These are phyloP conservation scores for Diaphora mendica DNA, from an alignment of 2,888 invertebrate species.

Conservation along the genomic window DNA sequence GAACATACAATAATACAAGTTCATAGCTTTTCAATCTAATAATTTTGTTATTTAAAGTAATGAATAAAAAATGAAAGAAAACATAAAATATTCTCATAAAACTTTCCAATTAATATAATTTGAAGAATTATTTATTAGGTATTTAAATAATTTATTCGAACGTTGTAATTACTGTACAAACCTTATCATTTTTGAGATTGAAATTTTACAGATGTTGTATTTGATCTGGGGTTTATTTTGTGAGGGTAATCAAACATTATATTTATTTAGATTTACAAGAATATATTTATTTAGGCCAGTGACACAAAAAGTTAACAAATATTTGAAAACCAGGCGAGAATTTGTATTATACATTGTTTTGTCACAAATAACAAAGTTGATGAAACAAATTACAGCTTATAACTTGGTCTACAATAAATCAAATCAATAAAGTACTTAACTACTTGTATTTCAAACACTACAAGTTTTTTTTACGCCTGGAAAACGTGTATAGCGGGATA, in stretches of 20 bases:
- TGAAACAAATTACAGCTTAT: neutral
- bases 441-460: neutral
- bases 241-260: conserved; percentile 22
- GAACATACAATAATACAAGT: neutral
- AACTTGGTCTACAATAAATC: neutral
- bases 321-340: neutral
- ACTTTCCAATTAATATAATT: neutral
- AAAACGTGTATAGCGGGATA: too few relatives aligned
- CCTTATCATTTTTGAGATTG: conserved; percentile 23
- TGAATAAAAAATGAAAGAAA: neutral
- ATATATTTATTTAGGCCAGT: conserved; percentile 16
- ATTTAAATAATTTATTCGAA: conserved; percentile 6
- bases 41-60: neutral
- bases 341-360: neutral
- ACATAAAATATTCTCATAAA: neutral
- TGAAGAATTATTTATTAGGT: neutral
- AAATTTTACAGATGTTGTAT: conserved; percentile 17
- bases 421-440: neutral
- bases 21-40: neutral
- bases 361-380: neutral
- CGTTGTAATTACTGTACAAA: conserved; percentile 15
- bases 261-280: conserved; percentile 12
- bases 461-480: too few relatives aligned
- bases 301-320: neutral
- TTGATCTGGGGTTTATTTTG: conserved; percentile 23